Base-by-base conservation (phyloP, 2,797 vertebrate genomes). In the Gambusia yucatana region DNA sequence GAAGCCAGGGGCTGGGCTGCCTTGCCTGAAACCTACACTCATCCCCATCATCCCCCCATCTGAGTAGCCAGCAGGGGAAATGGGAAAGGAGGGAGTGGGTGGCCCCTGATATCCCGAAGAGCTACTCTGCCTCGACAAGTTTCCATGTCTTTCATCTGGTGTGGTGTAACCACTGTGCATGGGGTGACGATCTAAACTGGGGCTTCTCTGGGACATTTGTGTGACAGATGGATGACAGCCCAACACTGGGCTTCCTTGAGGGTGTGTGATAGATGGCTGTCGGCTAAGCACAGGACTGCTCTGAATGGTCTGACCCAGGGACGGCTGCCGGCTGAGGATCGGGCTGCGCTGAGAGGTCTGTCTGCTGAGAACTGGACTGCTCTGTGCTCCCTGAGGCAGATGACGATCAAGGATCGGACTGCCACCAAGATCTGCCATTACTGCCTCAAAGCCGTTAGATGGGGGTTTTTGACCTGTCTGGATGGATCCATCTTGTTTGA, bases 31-130 rank as follows among this genome's bases (percentile, higher is more conserved):
- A 30, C 95, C 95, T 0, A 86, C 91, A 0, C 96, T 96, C 73
- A 72, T 87, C 20, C 87, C 91, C 5, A 96, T 96, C 75, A 72
- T 87, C 25, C 87, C 91, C 5, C 91, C 91, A 59, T 98, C 98
- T n/a, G 89, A 87, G 90, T 95, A 98, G 81, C 97, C 95, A 0
- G 96, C 97, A 0, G 97, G 96, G 0, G 97, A 97, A 0, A 97
- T 95, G 0, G 97, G 97, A 94, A 99, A 99, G 73, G 97, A 98
- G 0, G 98, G 98, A 0, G 98, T 99, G n/a, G 98, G 97, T 0
- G 98, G 98, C 52, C 97, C 96, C 84, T 98, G 97, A 91, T 98
- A 98, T 82, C 98, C 98, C 0, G 98, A 98, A 47, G 97, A 97
- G 84, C 98, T 99, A 94, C 98, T 99, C 91, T 98, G 98, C 63